Base-by-base conservation (phyloP, 2,113 vertebrate species). In the Datnioides undecimradiatus region DNA sequence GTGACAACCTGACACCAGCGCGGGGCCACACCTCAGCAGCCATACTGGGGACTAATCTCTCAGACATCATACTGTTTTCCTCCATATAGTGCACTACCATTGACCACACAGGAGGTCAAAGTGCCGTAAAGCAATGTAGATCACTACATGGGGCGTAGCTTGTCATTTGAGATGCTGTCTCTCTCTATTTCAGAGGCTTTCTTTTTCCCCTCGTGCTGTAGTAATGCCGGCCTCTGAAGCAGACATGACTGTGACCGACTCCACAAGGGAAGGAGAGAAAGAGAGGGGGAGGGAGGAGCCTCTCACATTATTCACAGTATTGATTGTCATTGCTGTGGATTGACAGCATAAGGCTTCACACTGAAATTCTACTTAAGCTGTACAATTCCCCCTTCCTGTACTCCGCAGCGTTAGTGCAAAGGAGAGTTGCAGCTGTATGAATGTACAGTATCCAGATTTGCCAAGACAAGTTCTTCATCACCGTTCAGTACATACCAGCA, bases 381-480 rank as follows among this genome's bases (percentile, higher is more conserved):
- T 80, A 73, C 43, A 63, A 69, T 83, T 75, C 33, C 71, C 71
- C 55, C 82, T 84, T 79, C 60, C 51, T 86, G 75, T 81, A n/a
- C 79, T 79, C 70, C 17, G n/a, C 69, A 57, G 72, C 62, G 71
- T 83, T 77, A 43, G 49, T 57, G 70, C 63, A 68, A 81, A 79
- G 80, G 75, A 87, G 79, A 88, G 38, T 76, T 7, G 21, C 73
- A 80, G 82, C 80, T 87, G 87, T 91, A 80, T 84, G 87, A 92
- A 88, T 91, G 88, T 93, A 88, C 82, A 88, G 88, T 76, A 58
- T 27, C 82, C 76, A 87, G 68, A 87, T 86, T 81, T 87, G 84
- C 83, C 83, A 85, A 87, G 80, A 82, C 54, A 60, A 58, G 68
- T 68, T 70, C 72, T 41, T 76, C 63, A 52, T 88, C 65, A 67